Evolutionary conservation across 1,140 invertebrate genomes (phyloP), one percentile per base, ranked within the genome.

Genomic region (Pachyrhynchus sulphureomaculatus): DNA sequence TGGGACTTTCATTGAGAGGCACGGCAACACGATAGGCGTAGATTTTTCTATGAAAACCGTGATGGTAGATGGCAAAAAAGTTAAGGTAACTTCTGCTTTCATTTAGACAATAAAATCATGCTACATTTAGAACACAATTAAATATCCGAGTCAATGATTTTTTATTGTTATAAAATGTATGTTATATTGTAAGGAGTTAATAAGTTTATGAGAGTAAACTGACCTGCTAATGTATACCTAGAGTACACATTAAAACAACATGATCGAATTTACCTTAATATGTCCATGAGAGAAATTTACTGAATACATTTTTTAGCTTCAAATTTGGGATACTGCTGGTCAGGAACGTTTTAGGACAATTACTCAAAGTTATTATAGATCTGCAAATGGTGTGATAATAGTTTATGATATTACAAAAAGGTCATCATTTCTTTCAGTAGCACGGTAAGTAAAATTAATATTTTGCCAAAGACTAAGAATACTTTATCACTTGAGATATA

Each of bases 31-130:
- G 20, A 96, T 97, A 70, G 94, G 94, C 45, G 94, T 97, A 21
- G 95, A 97, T 80, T 97, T 96, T 79, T 95, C 92, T 56, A 96
- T 96, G 93, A 96, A 96, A 85, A 96, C 93, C 18, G 83, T 97
- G 6, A 82, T 90, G 53, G 86, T 97, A 42, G 93, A 96, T 79
- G 90, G 89, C 12, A 96, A 96, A 79, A 88, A 88, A 81, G 88
- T 96, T 54, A 96, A 97, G 86, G 93, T 95, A 80, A 76, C 67
- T 72, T 18, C 29, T 29, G 12, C 17, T 51, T 51, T 8, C 23
- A 6, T 36, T 17, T 48, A 17, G 34, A 44, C 26, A 45, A 32
- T 9, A 10, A 29, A 49, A 53, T 48, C 9, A 54, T 65, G 15
- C 9, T 54, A 49, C 42, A n/a, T n/a, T n/a, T n/a, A n/a, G n/a